These are phyloP conservation scores for Euproctis similis DNA, from an alignment of 2,888 invertebrate genomes.

Conservation along the genomic window DNA sequence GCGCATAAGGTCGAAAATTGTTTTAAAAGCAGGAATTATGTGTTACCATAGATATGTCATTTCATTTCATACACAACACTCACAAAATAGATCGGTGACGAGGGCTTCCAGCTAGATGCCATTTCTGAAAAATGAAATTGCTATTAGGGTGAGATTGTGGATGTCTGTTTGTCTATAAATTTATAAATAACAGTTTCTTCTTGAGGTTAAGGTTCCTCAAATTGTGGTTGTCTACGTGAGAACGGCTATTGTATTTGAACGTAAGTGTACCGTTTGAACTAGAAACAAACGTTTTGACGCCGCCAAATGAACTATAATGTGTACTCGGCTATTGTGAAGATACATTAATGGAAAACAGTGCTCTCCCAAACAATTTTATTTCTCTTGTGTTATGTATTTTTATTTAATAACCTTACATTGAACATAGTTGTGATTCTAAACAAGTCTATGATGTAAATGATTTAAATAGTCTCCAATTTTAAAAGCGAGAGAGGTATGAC, in stretches of 20 bases:
- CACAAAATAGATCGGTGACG: conserved; percentile 70
- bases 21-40: conserved; percentile 5
- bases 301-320: conserved; percentile 22
- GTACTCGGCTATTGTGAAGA: conserved; percentile 11
- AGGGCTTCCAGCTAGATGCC: conserved; percentile 49
- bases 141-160: conserved; percentile 53
- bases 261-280: conserved; percentile 27
- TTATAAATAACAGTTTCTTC: conserved; percentile 36
- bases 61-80: conserved; percentile 71
- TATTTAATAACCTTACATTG: too few relatives aligned
- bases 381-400: too few relatives aligned
- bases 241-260: conserved; percentile 29
- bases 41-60: conserved; percentile 50
- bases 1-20: conserved; percentile 12
- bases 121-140: conserved; percentile 72
- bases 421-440: too few relatives aligned
- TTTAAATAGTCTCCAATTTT: too few relatives aligned
- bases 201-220: conserved; percentile 14
- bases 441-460: too few relatives aligned
- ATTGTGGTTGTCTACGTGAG: conserved; percentile 19
- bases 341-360: conserved; percentile 7
- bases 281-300: conserved; percentile 26
- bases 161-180: conserved; percentile 47
- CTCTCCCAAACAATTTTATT: conserved; percentile 15
- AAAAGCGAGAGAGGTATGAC: too few relatives aligned